Conservation (phyloP, 2,113 vertebrate genomes). For the Scomber colias region DNA sequence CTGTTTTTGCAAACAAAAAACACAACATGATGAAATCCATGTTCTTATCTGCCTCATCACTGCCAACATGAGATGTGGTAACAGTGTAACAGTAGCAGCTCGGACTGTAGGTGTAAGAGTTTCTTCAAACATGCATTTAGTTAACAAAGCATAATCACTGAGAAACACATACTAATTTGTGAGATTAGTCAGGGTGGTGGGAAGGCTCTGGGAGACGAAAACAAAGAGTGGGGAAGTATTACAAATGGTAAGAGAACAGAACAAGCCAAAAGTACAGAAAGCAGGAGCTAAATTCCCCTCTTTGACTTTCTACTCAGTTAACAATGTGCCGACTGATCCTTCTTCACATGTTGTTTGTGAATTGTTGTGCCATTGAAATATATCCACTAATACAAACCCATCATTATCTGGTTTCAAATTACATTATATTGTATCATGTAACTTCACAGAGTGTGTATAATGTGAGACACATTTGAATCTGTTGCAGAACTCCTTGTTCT, state of each 20-base stretch:
- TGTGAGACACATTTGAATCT: too few relatives aligned
- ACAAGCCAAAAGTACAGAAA: neutral
- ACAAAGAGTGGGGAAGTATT: neutral
- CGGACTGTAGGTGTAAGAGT: neutral
- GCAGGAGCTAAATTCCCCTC: neutral
- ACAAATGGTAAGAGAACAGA: neutral
- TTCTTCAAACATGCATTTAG: neutral
- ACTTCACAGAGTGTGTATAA: too few relatives aligned
- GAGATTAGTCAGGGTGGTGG: neutral
- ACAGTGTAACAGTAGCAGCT: neutral
- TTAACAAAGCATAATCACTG: constrained; percentile 5
- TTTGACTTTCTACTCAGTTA: neutral
- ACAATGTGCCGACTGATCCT: neutral
- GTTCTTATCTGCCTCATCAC: neutral
- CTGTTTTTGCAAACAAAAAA: neutral
- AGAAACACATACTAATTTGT: neutral
- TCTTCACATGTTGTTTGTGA: too few relatives aligned
- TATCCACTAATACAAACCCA: too few relatives aligned
- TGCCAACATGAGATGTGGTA: neutral
- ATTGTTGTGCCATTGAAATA: too few relatives aligned
- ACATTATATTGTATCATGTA: too few relatives aligned
- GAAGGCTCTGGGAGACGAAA: neutral
- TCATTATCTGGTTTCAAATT: too few relatives aligned
- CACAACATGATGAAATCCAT: neutral
- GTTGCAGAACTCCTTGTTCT: too few relatives aligned